phyloP scores from a whole-genome alignment of 2,888 invertebrate species.

The Drosophila trichaetosa region DNA sequence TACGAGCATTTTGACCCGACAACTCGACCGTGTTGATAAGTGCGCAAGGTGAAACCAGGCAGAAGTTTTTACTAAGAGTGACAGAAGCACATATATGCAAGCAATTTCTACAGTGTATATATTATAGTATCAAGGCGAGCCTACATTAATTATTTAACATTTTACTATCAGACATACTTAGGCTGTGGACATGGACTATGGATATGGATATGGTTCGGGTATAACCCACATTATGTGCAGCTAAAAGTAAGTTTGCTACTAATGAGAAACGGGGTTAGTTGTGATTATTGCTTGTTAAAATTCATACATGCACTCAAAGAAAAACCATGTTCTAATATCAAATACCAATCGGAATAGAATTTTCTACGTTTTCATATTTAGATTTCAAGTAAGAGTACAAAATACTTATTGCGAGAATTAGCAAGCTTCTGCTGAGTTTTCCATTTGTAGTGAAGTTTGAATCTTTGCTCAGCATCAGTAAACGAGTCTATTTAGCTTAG shows the following conservation, averaged over 20 bases:
- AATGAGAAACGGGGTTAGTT: neutral
- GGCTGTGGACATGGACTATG: neutral
- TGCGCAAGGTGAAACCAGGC: conserved; percentile 51
- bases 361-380: neutral
- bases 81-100: neutral
- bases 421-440: accelerated
- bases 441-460: neutral
- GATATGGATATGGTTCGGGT: neutral
- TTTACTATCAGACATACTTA: conserved; percentile 4
- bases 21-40: conserved; percentile 61
- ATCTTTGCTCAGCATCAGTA: neutral
- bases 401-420: neutral
- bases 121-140: conserved; percentile 9
- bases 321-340: too few species aligned
- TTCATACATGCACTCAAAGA: neutral
- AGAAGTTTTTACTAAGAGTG: conserved; percentile 10
- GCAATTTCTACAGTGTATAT: neutral
- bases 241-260: neutral
- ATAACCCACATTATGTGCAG: neutral
- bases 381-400: neutral
- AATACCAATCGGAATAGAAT: neutral
- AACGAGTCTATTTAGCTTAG: neutral
- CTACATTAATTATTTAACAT: conserved; percentile 8
- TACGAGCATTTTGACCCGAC: conserved; percentile 25
- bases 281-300: neutral